Percentiles rank a stretch among this genome's conserved stretches.
Conservation (phyloP, 2,888 invertebrate genomes). For the Tinea semifulvella region DNA sequence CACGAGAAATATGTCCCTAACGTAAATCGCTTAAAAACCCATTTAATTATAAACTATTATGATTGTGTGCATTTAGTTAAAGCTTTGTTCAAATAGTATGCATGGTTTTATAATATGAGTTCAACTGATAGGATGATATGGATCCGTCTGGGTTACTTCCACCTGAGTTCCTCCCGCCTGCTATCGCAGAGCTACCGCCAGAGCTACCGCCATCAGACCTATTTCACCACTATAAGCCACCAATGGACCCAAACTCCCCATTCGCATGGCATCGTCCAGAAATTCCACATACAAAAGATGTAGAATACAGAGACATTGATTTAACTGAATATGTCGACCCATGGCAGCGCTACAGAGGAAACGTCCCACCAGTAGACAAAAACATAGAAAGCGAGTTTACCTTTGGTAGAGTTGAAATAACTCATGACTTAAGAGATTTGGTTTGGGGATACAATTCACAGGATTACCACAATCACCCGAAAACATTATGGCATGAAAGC, state of each 20-base stretch:
- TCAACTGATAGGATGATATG: slow-evolving; percentile 56
- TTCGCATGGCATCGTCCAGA: slow-evolving; percentile 58
- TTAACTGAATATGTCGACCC: slow-evolving; percentile 67
- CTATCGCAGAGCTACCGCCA: too few relatives aligned
- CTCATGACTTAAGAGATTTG: slow-evolving; percentile 39
- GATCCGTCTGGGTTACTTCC: too few relatives aligned
- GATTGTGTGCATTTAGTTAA: slow-evolving; percentile 19
- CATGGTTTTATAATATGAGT: slow-evolving; percentile 57
- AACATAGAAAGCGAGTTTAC: too few relatives aligned
- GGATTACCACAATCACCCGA: slow-evolving; percentile 4
- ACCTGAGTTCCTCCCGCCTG: slow-evolving; percentile 4
- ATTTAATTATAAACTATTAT: too few relatives aligned
- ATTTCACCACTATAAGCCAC: slow-evolving; percentile 40
- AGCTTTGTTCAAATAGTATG: slow-evolving; percentile 50
- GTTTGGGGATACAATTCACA: slow-evolving; percentile 38
- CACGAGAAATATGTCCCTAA: too few relatives aligned
- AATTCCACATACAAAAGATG: slow-evolving; percentile 27
- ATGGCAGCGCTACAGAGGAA: slow-evolving; percentile 75
- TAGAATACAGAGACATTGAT: slow-evolving; percentile 28
- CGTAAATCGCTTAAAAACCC: too few relatives aligned
- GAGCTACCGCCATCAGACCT: slow-evolving; percentile 26
- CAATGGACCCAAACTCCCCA: slow-evolving; percentile 47
- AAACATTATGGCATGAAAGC: too few relatives aligned
- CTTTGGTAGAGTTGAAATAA: slow-evolving; percentile 26
- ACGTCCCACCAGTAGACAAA: slow-evolving; percentile 37